phyloP scores from a whole-genome alignment of 2,797 vertebrate species.

The Periparus ater region DNA sequence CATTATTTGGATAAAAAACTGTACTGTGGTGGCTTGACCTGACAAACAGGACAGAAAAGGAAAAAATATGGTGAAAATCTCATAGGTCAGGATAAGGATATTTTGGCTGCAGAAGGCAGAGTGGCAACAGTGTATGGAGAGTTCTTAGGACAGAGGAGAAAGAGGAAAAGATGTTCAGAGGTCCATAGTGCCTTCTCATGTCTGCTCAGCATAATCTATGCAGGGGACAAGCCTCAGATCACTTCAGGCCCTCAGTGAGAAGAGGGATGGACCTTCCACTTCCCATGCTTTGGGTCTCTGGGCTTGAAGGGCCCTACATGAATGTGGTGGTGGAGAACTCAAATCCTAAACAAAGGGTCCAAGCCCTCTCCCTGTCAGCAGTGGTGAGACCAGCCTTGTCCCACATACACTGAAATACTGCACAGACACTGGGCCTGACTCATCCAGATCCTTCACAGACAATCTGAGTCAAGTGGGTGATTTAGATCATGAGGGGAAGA shows the following conservation, averaged over 20 bases:
- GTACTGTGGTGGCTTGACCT: not conserved
- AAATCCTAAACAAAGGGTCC: not conserved
- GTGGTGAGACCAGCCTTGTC: not conserved
- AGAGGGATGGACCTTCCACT: not conserved
- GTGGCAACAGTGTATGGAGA: not conserved
- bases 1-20: not conserved
- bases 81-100: not conserved
- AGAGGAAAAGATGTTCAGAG: not conserved
- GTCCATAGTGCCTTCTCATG: not conserved
- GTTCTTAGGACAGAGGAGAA: not conserved
- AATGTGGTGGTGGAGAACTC: not conserved
- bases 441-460: not conserved
- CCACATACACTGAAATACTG: not conserved
- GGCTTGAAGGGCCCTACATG: not conserved
- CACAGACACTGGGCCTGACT: not conserved
- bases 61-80: not conserved
- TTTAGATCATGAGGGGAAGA: not conserved
- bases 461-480: not conserved
- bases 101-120: not conserved
- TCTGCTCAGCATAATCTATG: not conserved
- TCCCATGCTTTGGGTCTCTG: not conserved
- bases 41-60: not conserved
- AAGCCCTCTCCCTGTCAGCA: not conserved
- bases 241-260: not conserved
- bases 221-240: not conserved